phyloP scores from a whole-genome alignment of 2,888 invertebrate genomes.

The Bombylius discolor region DNA sequence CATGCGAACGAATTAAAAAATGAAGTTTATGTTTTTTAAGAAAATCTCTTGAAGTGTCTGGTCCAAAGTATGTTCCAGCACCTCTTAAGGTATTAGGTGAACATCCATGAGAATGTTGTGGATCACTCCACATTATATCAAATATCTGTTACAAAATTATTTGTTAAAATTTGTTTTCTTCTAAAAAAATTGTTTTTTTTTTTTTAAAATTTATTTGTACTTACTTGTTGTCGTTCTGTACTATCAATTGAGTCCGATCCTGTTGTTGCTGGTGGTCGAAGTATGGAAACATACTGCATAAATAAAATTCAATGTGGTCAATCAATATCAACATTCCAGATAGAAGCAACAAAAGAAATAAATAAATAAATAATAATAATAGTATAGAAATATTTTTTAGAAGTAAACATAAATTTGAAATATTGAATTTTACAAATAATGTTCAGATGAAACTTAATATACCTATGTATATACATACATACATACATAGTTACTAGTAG shows the following conservation, averaged over 20 bases:
- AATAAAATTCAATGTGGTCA: no score
- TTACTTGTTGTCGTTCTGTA: conserved; percentile 83
- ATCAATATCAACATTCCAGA: no score
- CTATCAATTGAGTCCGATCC: conserved; percentile 58
- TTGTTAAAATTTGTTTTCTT: no score
- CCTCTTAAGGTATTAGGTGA: conserved; percentile 73
- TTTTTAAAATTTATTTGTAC: conserved; percentile 15
- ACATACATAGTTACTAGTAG: no score
- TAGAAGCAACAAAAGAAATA: no score
- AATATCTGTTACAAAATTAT: conserved; percentile 49
- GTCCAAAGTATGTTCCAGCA: conserved; percentile 87
- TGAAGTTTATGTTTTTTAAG: conserved; percentile 62
- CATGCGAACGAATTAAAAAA: conserved; percentile 77
- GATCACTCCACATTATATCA: conserved; percentile 90
- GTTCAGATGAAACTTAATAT: no score
- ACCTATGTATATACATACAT: no score
- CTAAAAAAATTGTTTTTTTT: no score
- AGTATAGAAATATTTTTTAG: no score
- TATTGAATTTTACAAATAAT: no score
- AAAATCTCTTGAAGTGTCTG: conserved; percentile 70
- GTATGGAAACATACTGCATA: conserved; percentile 70
- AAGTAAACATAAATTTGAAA: no score
- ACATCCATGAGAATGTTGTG: conserved; percentile 64
- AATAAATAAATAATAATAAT: no score
- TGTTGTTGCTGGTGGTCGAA: conserved; percentile 63